phyloP scores from a whole-genome alignment of 2,797 vertebrate species.

The Eulemur mongoz region DNA sequence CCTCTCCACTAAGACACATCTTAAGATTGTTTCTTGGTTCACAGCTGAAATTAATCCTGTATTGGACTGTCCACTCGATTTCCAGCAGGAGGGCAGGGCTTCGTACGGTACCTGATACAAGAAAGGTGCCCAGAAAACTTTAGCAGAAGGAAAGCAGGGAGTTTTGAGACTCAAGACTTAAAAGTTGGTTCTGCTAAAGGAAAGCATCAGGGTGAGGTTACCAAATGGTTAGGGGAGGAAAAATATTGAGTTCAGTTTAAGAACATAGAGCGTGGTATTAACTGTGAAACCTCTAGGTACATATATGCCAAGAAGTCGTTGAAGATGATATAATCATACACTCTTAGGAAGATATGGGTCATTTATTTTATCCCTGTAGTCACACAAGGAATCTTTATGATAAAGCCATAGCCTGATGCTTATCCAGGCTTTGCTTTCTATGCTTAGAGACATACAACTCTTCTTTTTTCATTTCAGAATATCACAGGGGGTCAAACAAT shows the following conservation, averaged over 20 bases:
- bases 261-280: not conserved
- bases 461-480: not conserved
- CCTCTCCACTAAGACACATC: not conserved
- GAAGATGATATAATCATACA: not conserved
- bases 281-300: not conserved
- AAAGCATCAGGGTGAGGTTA: not conserved
- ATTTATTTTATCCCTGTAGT: too few species aligned
- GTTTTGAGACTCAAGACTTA: not conserved
- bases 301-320: accelerated
- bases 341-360: not conserved
- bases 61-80: not conserved
- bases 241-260: not conserved
- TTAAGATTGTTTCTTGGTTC: not conserved
- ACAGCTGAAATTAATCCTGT: not conserved
- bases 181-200: not conserved
- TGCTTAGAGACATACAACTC: not conserved
- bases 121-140: not conserved
- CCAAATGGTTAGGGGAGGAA: not conserved
- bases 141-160: not conserved
- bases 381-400: not conserved
- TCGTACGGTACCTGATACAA: too few species aligned
- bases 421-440: not conserved
- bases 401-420: not conserved
- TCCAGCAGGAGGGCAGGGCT: not conserved
- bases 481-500: too few species aligned